Evolutionary conservation across 2,113 vertebrate genomes (phyloP).

Genomic region (Oreotrochilus melanogaster): DNA sequence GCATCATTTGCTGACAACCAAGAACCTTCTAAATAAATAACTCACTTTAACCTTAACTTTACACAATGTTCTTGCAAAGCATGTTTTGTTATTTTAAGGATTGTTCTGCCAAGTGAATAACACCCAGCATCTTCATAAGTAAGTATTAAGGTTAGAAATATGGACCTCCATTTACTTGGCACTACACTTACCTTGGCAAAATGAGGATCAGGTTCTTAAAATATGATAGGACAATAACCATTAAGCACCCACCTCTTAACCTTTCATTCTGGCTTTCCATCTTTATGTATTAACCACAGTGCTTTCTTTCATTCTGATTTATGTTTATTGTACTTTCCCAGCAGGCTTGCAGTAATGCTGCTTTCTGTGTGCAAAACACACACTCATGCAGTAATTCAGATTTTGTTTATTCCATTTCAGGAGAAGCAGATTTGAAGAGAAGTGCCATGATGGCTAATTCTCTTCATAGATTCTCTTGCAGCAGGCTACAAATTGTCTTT

Average conservation of each 20-base stretch:
- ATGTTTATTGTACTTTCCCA: constrained; percentile 38
- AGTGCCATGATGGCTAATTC: not conserved
- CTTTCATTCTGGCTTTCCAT: constrained; percentile 41
- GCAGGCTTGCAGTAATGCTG: constrained; percentile 3
- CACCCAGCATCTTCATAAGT: not conserved
- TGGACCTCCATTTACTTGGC: not conserved
- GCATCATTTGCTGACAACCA: not conserved
- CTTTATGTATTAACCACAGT: constrained; percentile 32
- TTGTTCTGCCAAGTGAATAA: not conserved
- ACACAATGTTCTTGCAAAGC: not conserved
- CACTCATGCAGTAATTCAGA: constrained; percentile 6
- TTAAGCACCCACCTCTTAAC: constrained; percentile 13
- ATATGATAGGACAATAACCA: not conserved
- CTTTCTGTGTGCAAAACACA: constrained; percentile 18
- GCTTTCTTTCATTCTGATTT: constrained; percentile 55
- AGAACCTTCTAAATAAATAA: not conserved
- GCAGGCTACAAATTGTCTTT: not conserved
- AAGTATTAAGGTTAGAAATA: constrained; percentile 16
- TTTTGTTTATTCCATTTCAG: constrained; percentile 38
- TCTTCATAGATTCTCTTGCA: not conserved
- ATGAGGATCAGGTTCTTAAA: constrained; percentile 33
- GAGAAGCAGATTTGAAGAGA: not conserved
- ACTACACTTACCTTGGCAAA: not conserved
- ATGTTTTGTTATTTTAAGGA: not conserved
- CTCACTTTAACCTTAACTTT: not conserved